Evolutionary conservation across 2,113 vertebrate genomes (phyloP), one percentile per base, ranked within the genome.

Genomic region (Melospiza georgiana): DNA sequence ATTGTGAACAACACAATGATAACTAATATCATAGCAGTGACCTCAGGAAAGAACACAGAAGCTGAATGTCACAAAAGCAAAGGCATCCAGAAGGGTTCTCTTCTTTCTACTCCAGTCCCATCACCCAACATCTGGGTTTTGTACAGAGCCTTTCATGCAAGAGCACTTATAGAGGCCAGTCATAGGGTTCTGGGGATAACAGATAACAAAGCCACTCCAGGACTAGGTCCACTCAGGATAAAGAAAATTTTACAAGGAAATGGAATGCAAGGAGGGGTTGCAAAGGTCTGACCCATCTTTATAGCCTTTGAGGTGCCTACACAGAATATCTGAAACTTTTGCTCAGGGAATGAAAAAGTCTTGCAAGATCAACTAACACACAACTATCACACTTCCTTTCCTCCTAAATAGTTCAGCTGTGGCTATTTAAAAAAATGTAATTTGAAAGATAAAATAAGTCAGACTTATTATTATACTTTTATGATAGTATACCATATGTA

Each of bases 111-210:
- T 71, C 12, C 31, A 22, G 5, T 30, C 4, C 22, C 46, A 66
- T 11, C 0, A 1, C 21, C 31, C 52, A 66, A 41, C 4, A 44
- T 17, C 9, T 61, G 49, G 2, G 2, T 46, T 65, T 55, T n/a
- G 7, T 48, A 35, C 14, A 35, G n/a, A 81, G 44, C 6, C 31
- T 54, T 59, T 80, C 13, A 37, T 13, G 19, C 6, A 80, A 77
- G 28, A 80, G 15, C 12, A 48, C 37, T 24, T 18, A 10, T 2
- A n/a, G 44, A 86, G 17, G 9, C 31, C 39, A 67, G 23, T 55
- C 27, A 22, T 1, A 15, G 43, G 23, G n/a, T 18, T 27, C 44
- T 44, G 33, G 25, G 21, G 15, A 78, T 58, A 73, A 27, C 12
- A 57, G 51, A 43, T 8, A 81, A 46, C 1, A 49, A 82, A 85